Percentiles rank a stretch among this genome's conserved stretches.
These are phyloP conservation scores for Drosophila guanche DNA, from an alignment of 1,140 invertebrate species.

Conservation along the genomic window DNA sequence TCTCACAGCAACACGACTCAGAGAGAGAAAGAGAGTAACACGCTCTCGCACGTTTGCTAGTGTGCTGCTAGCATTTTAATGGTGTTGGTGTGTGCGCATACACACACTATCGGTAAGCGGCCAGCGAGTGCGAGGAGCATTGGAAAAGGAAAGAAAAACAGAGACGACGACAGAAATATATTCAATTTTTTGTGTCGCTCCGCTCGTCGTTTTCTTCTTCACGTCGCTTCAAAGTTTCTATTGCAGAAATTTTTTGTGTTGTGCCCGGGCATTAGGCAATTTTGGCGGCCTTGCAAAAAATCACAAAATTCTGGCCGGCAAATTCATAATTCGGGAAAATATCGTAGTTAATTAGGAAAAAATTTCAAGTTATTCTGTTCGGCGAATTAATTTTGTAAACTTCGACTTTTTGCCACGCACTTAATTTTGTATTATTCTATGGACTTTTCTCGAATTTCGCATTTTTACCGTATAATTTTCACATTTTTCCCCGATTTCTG, in stretches of 20 bases:
- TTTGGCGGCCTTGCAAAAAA: constrained; percentile 61
- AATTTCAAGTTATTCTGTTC: constrained; percentile 36
- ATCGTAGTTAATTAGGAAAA: constrained; percentile 66
- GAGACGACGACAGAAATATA: constrained; percentile 75
- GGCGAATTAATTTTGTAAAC: constrained; percentile 41
- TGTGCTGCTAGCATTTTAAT: constrained; percentile 8
- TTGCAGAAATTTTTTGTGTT: constrained; percentile 83
- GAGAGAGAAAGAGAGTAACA: constrained; percentile 34
- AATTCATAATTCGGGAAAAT: constrained; percentile 77
- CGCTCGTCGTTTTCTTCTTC: constrained; percentile 76
- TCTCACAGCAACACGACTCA: constrained; percentile 34
- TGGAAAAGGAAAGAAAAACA: constrained; percentile 84
- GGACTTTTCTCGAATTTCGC: constrained; percentile 69
- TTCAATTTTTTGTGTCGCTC: constrained; percentile 70
- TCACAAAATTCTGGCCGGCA: constrained; percentile 62
- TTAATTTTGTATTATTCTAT: constrained; percentile 72
- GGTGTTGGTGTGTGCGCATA: constrained; percentile 71
- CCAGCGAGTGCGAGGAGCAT: constrained; percentile 82
- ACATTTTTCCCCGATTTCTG: constrained; percentile 77
- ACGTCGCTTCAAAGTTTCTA: constrained; percentile 83
- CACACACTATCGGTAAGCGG: constrained; percentile 59
- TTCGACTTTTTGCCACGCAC: constrained; percentile 44
- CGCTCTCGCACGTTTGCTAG: constrained; percentile 20
- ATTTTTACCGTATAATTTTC: constrained; percentile 77
- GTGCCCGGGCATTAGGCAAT: constrained; percentile 58